These are phyloP conservation scores for Sitophilus oryzae DNA, from an alignment of 1,140 invertebrate species.

Conservation along the genomic window DNA sequence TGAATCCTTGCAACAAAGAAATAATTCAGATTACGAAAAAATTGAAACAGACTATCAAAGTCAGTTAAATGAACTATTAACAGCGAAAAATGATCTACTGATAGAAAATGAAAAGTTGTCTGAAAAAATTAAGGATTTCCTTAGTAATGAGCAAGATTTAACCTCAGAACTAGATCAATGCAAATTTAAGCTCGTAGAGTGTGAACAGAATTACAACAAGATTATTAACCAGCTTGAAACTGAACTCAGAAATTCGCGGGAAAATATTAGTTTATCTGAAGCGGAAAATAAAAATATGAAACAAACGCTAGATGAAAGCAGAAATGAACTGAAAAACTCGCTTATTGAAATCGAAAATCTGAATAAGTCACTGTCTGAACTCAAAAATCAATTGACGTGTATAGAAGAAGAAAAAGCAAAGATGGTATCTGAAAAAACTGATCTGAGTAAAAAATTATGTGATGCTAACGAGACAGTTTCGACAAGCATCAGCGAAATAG, in stretches of 20 bases:
- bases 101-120: slow-evolving; percentile 47
- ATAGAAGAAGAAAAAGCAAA: background rate
- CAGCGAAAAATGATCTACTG: slow-evolving; percentile 47
- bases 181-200: slow-evolving; percentile 47
- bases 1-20: slow-evolving; percentile 48
- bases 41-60: slow-evolving; percentile 54
- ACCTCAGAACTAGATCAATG: slow-evolving; percentile 48
- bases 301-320: background rate
- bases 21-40: slow-evolving; percentile 53
- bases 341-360: background rate
- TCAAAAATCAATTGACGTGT: background rate
- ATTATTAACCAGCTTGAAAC: slow-evolving; percentile 7
- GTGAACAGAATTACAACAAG: slow-evolving; percentile 13
- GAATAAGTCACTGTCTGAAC: background rate
- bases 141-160: slow-evolving; percentile 48
- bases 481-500: background rate
- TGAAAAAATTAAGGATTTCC: slow-evolving; percentile 46
- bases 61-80: slow-evolving; percentile 53
- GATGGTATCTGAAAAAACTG: background rate
- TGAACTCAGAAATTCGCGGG: background rate
- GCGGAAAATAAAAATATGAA: background rate
- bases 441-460: background rate
- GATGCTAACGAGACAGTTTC: background rate
- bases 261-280: slow-evolving; percentile 5
- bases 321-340: background rate